A percentile compares a stretch with the other conserved stretches of the same genome.
Evolutionary conservation across 2,797 vertebrate genomes (phyloP).

Genomic region (Lacerta agilis): DNA sequence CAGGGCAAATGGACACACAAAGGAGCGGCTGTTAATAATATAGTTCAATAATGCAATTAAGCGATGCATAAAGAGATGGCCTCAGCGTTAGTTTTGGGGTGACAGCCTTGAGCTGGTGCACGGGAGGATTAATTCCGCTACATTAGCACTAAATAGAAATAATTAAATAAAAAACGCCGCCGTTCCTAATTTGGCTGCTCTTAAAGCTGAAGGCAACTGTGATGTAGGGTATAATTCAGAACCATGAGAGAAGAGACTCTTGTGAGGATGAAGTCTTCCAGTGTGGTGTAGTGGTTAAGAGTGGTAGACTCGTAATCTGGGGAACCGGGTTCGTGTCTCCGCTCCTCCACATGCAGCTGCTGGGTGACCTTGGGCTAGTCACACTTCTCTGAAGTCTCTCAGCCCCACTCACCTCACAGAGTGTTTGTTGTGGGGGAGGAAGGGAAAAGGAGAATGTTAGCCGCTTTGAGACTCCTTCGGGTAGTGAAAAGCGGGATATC

Average conservation of each 20-base stretch:
- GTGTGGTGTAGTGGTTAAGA: too few species aligned
- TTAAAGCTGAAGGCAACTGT: neutral
- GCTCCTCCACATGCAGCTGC: too few species aligned
- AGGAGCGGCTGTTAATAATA: slow-evolving; percentile 9
- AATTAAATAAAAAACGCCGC: neutral
- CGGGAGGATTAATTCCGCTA: slow-evolving; percentile 1
- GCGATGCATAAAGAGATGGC: slow-evolving; percentile 30
- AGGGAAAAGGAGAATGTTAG: too few species aligned
- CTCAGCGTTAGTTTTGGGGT: neutral
- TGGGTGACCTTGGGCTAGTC: too few species aligned
- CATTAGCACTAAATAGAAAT: neutral
- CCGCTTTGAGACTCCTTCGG: too few species aligned
- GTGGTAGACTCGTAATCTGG: too few species aligned
- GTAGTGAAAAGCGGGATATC: too few species aligned
- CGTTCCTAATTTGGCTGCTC: neutral
- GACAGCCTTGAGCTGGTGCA: neutral
- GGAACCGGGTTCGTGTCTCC: too few species aligned
- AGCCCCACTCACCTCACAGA: too few species aligned
- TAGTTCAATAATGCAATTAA: slow-evolving; percentile 31
- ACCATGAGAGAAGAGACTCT: too few species aligned
- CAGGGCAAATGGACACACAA: slow-evolving; percentile 3
- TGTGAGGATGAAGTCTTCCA: neutral
- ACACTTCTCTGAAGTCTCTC: too few species aligned
- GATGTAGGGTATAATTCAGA: neutral
- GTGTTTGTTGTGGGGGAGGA: too few species aligned